Evolutionary conservation across 2,888 invertebrate genomes (phyloP), one percentile per base, ranked within the genome.

Genomic region (Microctonus aethiopoides): DNA sequence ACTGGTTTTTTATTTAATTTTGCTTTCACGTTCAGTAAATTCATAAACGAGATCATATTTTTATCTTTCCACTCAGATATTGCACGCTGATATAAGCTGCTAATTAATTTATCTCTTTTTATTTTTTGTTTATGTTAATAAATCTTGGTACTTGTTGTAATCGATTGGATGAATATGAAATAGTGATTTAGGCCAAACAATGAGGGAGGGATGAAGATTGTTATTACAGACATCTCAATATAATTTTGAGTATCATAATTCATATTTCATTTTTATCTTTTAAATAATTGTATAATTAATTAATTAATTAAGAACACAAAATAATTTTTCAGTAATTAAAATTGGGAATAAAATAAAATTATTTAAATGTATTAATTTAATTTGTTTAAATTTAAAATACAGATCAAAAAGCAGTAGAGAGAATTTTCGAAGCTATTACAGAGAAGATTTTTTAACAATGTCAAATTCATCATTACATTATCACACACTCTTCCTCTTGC

Each of bases 111-210:
- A 3, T 13, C 3, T n/a, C 26, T 11, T 11, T 54, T 16, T 20
- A 5, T 26, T 54, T 52, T 16, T 66, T 9, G n/a, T n/a, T n/a
- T n/a, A n/a, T 46, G 36, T 69, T 56, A 66, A 51, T 71, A 52
- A 72, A 69, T 71, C 65, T 46, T 16, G 16, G 20, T 16, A 16
- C 9, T 1, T 7, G 20, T 7, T 46, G 46, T 3, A 46, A 20
- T 46, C 20, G 16, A 16, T 16, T n/a, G 46, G 16, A 7, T 20
- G 39, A 39, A 39, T 39, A 39, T 39, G 16, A 46, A 16, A 46
- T 16, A 46, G 46, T 16, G 46, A 74, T 72, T 74, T 76, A 61
- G 69, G 70, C 70, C 54, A 65, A 70, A 66, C 57, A 65, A 54
- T 68, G 7, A 11, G 34, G 11, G 24, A 60, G 39, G 60, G 60